These are phyloP conservation scores for Alosa alosa DNA, from an alignment of 2,113 vertebrate genomes.

Conservation along the genomic window DNA sequence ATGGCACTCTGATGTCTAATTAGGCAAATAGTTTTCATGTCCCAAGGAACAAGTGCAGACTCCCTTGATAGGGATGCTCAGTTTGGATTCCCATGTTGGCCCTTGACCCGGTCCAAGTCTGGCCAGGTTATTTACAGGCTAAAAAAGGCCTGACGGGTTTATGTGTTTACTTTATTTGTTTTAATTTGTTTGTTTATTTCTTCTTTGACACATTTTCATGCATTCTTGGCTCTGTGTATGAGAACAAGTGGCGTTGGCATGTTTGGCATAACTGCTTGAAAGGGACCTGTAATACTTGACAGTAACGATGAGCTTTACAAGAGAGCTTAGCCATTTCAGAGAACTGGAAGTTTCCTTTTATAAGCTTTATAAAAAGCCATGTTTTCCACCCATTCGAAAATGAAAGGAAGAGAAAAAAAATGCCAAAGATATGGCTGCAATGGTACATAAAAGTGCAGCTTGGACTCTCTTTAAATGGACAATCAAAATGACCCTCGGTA, in stretches of 20 bases:
- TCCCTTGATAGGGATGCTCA: not conserved
- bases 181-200: not conserved
- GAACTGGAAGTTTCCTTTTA: not conserved
- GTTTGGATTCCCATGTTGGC: not conserved
- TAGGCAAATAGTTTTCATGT: constrained; percentile 16
- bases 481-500: constrained; percentile 56
- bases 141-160: not conserved
- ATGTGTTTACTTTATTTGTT: not conserved
- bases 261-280: not conserved
- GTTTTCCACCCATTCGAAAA: not conserved
- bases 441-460: constrained; percentile 62
- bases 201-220: not conserved
- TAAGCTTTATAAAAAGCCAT: not conserved
- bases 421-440: constrained; percentile 20
- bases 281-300: not conserved
- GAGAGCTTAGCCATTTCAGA: not conserved
- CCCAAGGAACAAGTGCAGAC: constrained; percentile 1
- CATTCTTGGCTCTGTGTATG: not conserved
- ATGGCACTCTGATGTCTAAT: constrained; percentile 7
- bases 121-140: not conserved
- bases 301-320: constrained; percentile 10
- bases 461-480: constrained; percentile 46
- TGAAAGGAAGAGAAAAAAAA: constrained; percentile 23
- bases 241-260: not conserved
- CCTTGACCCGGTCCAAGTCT: not conserved